Percentiles rank a stretch among this genome's conserved stretches.
phyloP scores from a whole-genome alignment of 2,797 vertebrate species.

The Chiloscyllium punctatum region DNA sequence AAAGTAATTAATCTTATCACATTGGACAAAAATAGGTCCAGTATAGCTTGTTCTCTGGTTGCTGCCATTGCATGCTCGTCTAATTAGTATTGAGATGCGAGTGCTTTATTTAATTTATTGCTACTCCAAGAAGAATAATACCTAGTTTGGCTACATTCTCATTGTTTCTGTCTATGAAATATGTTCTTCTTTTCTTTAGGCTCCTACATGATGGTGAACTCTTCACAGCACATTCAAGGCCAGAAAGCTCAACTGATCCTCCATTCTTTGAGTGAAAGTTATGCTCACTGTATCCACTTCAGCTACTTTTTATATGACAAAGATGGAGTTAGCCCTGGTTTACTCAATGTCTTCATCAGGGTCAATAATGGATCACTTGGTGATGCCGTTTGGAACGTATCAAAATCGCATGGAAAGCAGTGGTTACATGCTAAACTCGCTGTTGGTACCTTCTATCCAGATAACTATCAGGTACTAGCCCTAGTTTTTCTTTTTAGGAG shows the following conservation, averaged over 20 bases:
- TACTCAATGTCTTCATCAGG: conserved; percentile 72
- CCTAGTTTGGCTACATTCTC: not conserved
- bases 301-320: conserved; percentile 91
- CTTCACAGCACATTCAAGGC: conserved; percentile 75
- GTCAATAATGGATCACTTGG: conserved; percentile 81
- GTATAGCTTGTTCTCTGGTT: no score
- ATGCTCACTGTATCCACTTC: conserved; percentile 96
- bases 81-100: no score
- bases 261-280: conserved; percentile 84
- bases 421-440: conserved; percentile 93
- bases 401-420: conserved; percentile 76
- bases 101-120: not conserved
- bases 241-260: conserved; percentile 79
- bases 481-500: not conserved
- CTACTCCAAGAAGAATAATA: not conserved
- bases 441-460: conserved; percentile 95
- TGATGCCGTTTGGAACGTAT: conserved; percentile 78
- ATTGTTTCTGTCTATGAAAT: no score
- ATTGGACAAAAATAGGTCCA: no score
- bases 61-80: no score
- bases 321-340: conserved; percentile 82
- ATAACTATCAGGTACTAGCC: conserved; percentile 79
- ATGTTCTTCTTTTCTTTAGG: conserved; percentile 52
- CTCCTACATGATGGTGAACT: conserved; percentile 91
- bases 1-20: no score